Evolutionary conservation across 2,888 invertebrate genomes (phyloP).

Genomic region (Drosophila imparisetae): DNA sequence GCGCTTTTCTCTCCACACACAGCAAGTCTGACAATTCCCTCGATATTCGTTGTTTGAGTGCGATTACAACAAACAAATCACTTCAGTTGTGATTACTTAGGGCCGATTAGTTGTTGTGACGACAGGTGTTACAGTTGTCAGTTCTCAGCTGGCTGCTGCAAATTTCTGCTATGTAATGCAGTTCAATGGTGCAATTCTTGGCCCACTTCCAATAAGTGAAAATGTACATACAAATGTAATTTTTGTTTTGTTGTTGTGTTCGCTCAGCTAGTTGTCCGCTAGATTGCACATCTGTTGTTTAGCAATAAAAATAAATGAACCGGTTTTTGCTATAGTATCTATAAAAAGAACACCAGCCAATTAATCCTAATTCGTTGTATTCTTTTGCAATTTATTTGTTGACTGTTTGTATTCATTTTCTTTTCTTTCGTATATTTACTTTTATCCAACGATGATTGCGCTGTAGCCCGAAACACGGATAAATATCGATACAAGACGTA

Average conservation of each 20-base stretch:
- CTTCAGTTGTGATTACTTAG: slow-evolving; percentile 38
- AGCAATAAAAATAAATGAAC: slow-evolving; percentile 23
- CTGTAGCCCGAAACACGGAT: slow-evolving; percentile 7
- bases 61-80: slow-evolving; percentile 7
- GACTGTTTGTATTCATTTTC: slow-evolving; percentile 6
- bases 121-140: slow-evolving; percentile 30
- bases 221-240: slow-evolving; percentile 16
- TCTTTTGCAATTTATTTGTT: slow-evolving; percentile 17
- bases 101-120: slow-evolving; percentile 22
- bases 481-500: slow-evolving; percentile 32
- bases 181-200: slow-evolving; percentile 62
- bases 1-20: not conserved
- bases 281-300: slow-evolving; percentile 38
- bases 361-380: slow-evolving; percentile 2
- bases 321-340: not conserved
- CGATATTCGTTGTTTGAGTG: not conserved
- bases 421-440: not conserved
- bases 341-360: not conserved
- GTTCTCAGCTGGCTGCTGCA: slow-evolving; percentile 33
- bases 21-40: slow-evolving; percentile 1
- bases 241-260: slow-evolving; percentile 21
- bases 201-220: slow-evolving; percentile 54
- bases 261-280: slow-evolving; percentile 25
- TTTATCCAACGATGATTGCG: slow-evolving; percentile 17
- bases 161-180: slow-evolving; percentile 42